Evolutionary conservation across 2,888 invertebrate species (phyloP).

Genomic region (Agrotis segetum): DNA sequence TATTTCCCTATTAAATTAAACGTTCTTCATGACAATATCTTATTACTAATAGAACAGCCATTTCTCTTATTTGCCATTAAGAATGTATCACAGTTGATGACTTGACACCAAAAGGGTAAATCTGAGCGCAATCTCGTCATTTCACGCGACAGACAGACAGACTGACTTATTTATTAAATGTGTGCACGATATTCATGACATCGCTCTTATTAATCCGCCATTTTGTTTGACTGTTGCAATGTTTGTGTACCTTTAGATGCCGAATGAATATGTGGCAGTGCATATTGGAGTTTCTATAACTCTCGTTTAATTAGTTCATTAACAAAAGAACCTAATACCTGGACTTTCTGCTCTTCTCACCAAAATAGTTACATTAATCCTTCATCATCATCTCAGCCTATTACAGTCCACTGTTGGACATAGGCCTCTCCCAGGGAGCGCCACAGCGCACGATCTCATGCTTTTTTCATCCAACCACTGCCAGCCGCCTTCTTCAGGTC

Average conservation of each 20-base stretch:
- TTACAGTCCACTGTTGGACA: too few species aligned
- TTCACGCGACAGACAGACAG: conserved; percentile 79
- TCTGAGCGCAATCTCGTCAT: conserved; percentile 83
- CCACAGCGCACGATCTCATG: too few species aligned
- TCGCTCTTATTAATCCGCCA: conserved; percentile 50
- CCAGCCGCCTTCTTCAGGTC: too few species aligned
- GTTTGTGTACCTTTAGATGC: not conserved
- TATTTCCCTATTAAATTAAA: not conserved
- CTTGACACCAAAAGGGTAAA: conserved; percentile 61
- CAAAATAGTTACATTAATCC: not conserved
- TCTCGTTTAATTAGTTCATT: too few species aligned
- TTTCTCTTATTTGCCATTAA: conserved; percentile 34
- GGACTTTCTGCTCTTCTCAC: too few species aligned
- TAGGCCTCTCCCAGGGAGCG: too few species aligned
- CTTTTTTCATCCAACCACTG: too few species aligned
- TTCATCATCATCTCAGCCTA: too few species aligned
- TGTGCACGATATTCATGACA: conserved; percentile 59
- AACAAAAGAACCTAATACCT: too few species aligned
- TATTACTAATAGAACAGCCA: not conserved
- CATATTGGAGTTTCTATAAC: not conserved
- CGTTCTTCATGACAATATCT: not conserved
- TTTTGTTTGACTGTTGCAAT: conserved; percentile 28
- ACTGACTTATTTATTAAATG: conserved; percentile 68
- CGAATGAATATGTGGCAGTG: not conserved
- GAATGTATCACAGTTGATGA: conserved; percentile 18